Evolutionary conservation across 2,888 invertebrate genomes (phyloP).

Genomic region (Drosophila ustulata): DNA sequence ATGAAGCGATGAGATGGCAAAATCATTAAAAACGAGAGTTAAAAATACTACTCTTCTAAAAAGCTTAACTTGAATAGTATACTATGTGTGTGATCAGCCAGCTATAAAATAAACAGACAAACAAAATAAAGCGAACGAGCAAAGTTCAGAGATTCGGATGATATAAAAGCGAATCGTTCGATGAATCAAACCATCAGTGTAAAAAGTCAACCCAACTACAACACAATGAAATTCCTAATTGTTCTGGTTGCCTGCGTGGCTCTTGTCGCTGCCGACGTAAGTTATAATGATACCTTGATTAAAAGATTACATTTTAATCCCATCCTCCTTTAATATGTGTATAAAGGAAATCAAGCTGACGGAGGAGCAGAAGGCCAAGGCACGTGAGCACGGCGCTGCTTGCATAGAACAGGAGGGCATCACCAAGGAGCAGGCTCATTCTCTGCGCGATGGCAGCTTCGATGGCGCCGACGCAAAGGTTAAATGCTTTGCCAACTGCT

Average conservation of each 20-base stretch:
- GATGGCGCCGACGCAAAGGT: conserved; percentile 54
- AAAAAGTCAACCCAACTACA: conserved; percentile 19
- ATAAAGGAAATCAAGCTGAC: conserved; percentile 45
- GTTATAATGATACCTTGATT: conserved; percentile 26
- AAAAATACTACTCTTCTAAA: conserved; percentile 31
- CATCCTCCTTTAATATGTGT: background rate
- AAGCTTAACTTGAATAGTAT: conserved; percentile 12
- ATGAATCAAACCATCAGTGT: conserved; percentile 57
- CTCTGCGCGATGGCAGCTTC: conserved; percentile 69
- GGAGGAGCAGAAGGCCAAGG: conserved; percentile 77
- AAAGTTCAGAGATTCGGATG: conserved; percentile 49
- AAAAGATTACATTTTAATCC: background rate
- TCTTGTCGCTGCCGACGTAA: conserved; percentile 62
- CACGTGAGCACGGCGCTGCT: conserved; percentile 46
- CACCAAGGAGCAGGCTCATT: conserved; percentile 66
- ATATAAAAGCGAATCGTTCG: conserved; percentile 64
- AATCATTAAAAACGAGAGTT: conserved; percentile 10
- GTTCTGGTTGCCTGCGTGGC: conserved; percentile 65
- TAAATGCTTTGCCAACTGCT: conserved; percentile 82
- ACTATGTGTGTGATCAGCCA: conserved; percentile 37
- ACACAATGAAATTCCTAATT: conserved; percentile 74
- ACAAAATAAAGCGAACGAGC: conserved; percentile 40
- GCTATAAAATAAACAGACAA: conserved; percentile 23
- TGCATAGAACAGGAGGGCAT: conserved; percentile 71
- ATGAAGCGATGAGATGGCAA: background rate